Percentiles rank a stretch among this genome's conserved stretches.
Conservation (phyloP, 2,113 vertebrate species). For the Pterocles burchelli region DNA sequence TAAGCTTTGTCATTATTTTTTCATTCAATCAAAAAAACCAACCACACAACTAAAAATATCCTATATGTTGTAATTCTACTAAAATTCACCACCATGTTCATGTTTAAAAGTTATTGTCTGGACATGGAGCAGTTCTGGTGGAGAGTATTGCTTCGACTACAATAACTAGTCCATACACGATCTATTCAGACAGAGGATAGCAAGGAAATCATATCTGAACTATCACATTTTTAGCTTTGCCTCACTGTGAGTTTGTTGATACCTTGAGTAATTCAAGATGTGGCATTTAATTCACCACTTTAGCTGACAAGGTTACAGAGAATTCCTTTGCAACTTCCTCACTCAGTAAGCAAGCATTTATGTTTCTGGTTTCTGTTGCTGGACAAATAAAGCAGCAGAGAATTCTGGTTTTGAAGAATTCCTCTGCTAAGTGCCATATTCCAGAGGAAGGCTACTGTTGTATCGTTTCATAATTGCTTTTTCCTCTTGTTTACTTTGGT, state of each 20-base stretch:
- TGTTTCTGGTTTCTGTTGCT: neutral
- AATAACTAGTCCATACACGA: neutral
- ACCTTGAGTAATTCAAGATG: neutral
- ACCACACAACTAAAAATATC: neutral
- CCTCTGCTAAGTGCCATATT: neutral
- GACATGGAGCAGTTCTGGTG: neutral
- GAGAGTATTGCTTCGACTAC: neutral
- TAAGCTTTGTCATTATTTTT: neutral
- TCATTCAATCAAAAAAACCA: neutral
- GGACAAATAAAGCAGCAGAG: neutral
- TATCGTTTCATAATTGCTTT: neutral
- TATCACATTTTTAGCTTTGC: neutral
- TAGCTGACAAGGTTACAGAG: neutral
- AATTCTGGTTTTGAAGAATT: neutral
- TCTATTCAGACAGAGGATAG: neutral
- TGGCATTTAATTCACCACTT: neutral
- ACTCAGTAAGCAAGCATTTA: neutral
- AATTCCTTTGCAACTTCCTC: neutral
- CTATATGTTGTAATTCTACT: neutral
- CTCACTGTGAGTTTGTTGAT: neutral
- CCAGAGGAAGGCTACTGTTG: neutral
- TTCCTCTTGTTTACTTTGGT: neutral
- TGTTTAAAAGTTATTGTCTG: neutral
- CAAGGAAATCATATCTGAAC: neutral
- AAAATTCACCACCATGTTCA: neutral